Base-by-base conservation (phyloP, 2,113 vertebrate genomes). In the Sceloporus undulatus region DNA sequence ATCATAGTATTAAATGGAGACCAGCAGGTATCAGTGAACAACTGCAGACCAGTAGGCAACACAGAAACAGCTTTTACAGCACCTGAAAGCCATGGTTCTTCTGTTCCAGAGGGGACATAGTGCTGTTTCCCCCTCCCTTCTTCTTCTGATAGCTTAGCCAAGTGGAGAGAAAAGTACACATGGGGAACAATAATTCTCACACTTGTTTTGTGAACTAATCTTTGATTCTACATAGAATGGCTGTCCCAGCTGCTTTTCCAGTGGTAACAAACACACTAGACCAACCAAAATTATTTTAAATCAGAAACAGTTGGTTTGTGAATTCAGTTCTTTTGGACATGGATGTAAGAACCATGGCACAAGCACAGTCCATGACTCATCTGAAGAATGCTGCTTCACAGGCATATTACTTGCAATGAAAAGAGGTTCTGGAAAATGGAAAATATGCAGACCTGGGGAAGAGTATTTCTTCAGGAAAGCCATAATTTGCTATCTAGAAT, bases 381-480 rank as follows among this genome's bases (percentile, higher is more conserved):
- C 23, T 81, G 18, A 74, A 18, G 54, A 59, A 21, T 81, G 16
- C 13, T 74, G 19, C 5, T 85, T 82, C 29, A 25, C 19, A 23
- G 38, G 16, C 16, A 29, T 14, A 52, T 77, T 87, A 80, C 73
- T 9, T 54, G 66, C 62, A 86, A 89, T 40, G 6, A 40, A 29
- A 59, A 29, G 48, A 48, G 7, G 18, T 86, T 89, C 79, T 27
- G 54, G 65, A 70, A 14, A 16, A 82, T 10, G 13, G 84, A 76
- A 76, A 88, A 27, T 85, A 40, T 89, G 16, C 0, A 81, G 1
- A 29, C 38, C 3, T 83, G 29, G 87, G 52, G 11, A 23, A 74
- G 10, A 10, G 27, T 42, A 91, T 88, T 42, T 65, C 54, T 89
- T 27, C 74, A 86, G 38, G 52, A 82, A 87, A 54, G 42, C 40